Percentiles rank a stretch among this genome's conserved stretches.
Evolutionary conservation across 2,113 vertebrate species (phyloP).

Genomic region (Podarcis cretensis): DNA sequence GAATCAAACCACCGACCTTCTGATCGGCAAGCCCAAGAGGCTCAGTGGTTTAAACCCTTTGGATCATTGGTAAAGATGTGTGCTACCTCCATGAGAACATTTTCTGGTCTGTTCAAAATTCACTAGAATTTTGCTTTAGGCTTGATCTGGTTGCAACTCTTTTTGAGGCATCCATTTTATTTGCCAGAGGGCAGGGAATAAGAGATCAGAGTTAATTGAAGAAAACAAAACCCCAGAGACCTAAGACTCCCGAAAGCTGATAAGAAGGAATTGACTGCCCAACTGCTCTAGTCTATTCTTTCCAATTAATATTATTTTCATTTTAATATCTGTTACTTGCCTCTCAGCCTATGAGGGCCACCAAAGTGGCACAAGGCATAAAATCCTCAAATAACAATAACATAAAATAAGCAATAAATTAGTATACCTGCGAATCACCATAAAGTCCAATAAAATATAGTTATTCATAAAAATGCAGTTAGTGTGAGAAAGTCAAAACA

Average conservation of each 20-base stretch:
- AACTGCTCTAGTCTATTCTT: neutral
- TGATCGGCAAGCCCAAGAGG: no score
- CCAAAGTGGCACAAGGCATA: neutral
- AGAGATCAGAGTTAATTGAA: constrained; percentile 16
- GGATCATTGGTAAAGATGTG: no score
- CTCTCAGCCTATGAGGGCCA: neutral
- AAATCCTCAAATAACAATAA: neutral
- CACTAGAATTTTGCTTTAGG: neutral
- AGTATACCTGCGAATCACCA: neutral
- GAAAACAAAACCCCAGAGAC: neutral
- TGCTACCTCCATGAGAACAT: no score
- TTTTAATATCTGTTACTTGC: neutral
- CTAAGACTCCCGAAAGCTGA: neutral
- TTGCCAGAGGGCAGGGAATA: neutral
- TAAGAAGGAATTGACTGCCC: constrained; percentile 15
- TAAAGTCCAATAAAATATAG: neutral
- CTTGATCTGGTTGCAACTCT: no score
- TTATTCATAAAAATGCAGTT: neutral
- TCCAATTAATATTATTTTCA: constrained; percentile 33
- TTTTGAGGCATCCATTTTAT: constrained; percentile 2
- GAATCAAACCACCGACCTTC: no score
- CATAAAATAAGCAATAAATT: neutral
- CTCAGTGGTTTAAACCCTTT: no score
- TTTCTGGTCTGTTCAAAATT: no score
- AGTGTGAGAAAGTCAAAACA: neutral